Conservation (phyloP, 1,140 invertebrate genomes). For the Drosophila ficusphila region DNA sequence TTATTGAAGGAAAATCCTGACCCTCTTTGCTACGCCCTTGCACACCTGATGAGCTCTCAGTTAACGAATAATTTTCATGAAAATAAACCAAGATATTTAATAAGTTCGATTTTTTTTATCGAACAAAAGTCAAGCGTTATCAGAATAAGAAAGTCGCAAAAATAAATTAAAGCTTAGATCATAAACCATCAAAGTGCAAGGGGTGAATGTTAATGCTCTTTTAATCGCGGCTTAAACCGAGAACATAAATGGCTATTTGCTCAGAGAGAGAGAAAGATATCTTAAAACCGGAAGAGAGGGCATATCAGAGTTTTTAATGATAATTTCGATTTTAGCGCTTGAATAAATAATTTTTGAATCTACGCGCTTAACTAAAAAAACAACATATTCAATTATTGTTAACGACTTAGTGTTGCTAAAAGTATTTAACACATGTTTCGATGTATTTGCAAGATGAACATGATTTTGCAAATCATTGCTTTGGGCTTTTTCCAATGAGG, state of each 20-base stretch:
- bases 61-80: background rate
- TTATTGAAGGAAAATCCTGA: background rate
- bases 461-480: constrained; percentile 11
- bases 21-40: background rate
- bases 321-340: constrained; percentile 17
- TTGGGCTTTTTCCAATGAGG: constrained; percentile 25
- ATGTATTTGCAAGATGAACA: too few relatives aligned
- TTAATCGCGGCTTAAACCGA: constrained; percentile 1
- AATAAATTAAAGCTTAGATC: background rate
- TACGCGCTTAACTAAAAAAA: too few relatives aligned
- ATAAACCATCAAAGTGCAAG: background rate
- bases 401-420: too few relatives aligned
- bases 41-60: background rate
- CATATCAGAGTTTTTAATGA: constrained; percentile 4
- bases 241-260: constrained; percentile 27
- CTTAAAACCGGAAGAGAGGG: constrained; percentile 1
- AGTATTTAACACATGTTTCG: too few relatives aligned
- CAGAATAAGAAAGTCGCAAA: background rate
- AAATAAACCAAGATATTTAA: constrained; percentile 3
- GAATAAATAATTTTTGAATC: constrained; percentile 24
- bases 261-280: constrained; percentile 4
- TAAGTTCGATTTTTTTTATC: background rate
- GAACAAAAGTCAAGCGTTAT: background rate
- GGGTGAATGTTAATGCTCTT: background rate
- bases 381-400: too few relatives aligned